phyloP scores from a whole-genome alignment of 2,113 vertebrate genomes.

The Enhydra lutris region DNA sequence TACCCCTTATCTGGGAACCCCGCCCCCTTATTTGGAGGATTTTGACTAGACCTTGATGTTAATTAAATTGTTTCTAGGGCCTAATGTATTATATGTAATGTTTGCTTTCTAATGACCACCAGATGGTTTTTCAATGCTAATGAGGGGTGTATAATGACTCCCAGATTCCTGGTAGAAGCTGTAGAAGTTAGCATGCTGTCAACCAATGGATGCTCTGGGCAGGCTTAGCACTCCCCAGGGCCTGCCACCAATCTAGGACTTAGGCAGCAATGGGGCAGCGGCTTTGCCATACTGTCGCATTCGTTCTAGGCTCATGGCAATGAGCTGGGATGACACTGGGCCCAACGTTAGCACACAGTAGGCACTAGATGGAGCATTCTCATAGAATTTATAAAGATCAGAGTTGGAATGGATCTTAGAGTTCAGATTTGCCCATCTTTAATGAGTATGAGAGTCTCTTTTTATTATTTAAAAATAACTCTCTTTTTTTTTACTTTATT shows the following conservation, averaged over 20 bases:
- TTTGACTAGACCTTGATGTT: slow-evolving; percentile 70
- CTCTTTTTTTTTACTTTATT: neutral
- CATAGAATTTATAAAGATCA: neutral
- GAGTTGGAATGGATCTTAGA: neutral
- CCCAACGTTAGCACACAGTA: neutral
- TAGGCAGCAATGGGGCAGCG: neutral
- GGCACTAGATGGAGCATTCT: neutral
- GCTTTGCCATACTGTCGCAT: slow-evolving; percentile 39
- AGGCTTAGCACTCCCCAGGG: slow-evolving; percentile 71
- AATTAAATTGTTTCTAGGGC: slow-evolving; percentile 74
- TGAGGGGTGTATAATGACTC: slow-evolving; percentile 81
- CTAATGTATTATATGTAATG: slow-evolving; percentile 75
- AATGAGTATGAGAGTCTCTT: neutral
- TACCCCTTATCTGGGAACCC: slow-evolving; percentile 46
- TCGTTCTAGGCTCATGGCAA: neutral
- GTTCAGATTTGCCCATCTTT: neutral
- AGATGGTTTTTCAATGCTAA: slow-evolving; percentile 84
- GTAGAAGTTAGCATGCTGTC: slow-evolving; percentile 79
- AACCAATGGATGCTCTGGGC: slow-evolving; percentile 73
- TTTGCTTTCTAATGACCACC: slow-evolving; percentile 85
- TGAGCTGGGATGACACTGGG: neutral
- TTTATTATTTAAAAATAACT: neutral
- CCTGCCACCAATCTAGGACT: slow-evolving; percentile 33
- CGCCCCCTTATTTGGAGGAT: slow-evolving; percentile 10
- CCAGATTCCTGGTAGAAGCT: slow-evolving; percentile 79